These are phyloP conservation scores for Chondrosia reniformis DNA, from an alignment of 37 sponge, comb jelly and placozoan species.

Conservation along the genomic window DNA sequence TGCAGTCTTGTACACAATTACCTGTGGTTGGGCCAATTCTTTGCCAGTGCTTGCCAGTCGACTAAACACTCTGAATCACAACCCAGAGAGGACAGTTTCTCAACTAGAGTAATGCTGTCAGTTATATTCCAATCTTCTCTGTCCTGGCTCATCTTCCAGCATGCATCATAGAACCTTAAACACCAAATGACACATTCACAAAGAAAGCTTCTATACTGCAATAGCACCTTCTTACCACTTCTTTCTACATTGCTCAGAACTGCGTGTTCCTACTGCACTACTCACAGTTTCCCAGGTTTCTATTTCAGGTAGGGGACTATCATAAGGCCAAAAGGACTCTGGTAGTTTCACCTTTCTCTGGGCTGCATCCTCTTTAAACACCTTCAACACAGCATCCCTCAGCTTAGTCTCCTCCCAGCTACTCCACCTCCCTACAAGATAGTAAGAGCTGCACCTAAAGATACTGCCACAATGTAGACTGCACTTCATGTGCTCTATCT, in stretches of 20 bases:
- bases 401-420: not conserved
- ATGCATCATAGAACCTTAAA: not conserved
- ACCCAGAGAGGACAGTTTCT: not conserved
- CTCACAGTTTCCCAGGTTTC: slow-evolving; percentile 3
- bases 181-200: not conserved
- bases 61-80: not conserved
- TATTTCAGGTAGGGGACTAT: not conserved
- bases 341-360: not conserved
- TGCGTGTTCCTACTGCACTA: not conserved
- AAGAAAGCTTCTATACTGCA: too few species aligned
- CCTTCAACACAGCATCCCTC: not conserved
- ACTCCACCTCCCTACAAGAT: not conserved
- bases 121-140: not conserved
- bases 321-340: not conserved
- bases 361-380: not conserved
- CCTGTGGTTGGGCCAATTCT: not conserved
- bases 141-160: not conserved
- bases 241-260: slow-evolving; percentile 2
- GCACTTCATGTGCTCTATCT: too few species aligned
- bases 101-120: not conserved
- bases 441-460: not conserved
- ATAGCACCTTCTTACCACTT: not conserved
- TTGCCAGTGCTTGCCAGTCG: slow-evolving; percentile 11
- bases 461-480: not conserved
- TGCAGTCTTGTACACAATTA: not conserved